Percentiles rank a stretch among this genome's conserved stretches.
phyloP scores from a whole-genome alignment of 2,888 invertebrate genomes.

The Tanypteryx hageni region DNA sequence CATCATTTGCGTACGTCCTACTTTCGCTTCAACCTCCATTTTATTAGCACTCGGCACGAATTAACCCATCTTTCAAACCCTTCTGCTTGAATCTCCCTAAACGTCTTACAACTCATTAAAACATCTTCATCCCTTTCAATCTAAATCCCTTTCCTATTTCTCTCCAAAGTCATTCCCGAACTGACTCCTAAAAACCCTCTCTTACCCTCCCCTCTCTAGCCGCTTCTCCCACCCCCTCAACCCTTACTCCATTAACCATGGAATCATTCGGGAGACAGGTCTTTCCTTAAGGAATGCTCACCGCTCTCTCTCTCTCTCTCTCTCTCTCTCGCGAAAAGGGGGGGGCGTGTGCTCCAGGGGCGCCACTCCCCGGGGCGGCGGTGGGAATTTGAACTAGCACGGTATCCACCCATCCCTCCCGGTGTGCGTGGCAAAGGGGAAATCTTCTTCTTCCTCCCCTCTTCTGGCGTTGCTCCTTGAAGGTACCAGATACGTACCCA shows the following conservation, averaged over 20 bases:
- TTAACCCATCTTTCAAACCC: too few species aligned
- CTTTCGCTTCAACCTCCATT: too few species aligned
- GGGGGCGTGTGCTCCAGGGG: background rate
- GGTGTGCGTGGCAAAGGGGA: background rate
- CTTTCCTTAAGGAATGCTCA: background rate
- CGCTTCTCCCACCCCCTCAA: background rate
- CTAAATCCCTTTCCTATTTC: background rate
- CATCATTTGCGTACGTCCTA: too few species aligned
- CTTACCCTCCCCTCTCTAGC: background rate
- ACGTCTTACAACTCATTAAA: too few species aligned
- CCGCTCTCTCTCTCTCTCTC: background rate
- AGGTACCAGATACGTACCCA: conserved; percentile 19
- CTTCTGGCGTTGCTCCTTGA: background rate
- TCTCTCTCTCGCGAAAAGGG: too few species aligned
- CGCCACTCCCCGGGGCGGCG: background rate
- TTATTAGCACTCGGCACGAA: too few species aligned
- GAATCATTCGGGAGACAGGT: background rate
- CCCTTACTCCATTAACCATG: background rate
- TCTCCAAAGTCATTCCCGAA: background rate
- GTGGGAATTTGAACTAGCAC: background rate
- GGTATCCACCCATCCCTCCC: background rate
- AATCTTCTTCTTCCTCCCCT: background rate
- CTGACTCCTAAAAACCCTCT: background rate
- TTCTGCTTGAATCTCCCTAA: too few species aligned
- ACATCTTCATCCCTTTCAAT: background rate